Evolutionary conservation across 1,140 invertebrate species (phyloP).

Genomic region (Metaphire vulgaris): DNA sequence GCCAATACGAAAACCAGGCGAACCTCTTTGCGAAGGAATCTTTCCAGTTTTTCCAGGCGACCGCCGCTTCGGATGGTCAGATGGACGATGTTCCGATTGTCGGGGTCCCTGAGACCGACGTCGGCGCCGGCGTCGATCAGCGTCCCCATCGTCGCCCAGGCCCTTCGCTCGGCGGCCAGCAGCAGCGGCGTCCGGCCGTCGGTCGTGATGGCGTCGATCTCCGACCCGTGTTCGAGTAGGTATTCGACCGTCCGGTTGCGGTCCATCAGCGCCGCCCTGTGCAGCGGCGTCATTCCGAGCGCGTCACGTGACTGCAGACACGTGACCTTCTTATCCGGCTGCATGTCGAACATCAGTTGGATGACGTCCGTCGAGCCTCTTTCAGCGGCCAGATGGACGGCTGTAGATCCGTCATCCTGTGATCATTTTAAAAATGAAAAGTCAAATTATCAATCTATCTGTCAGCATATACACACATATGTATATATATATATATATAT

Average conservation of each 20-base stretch:
- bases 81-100: slow-evolving; percentile 71
- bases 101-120: slow-evolving; percentile 68
- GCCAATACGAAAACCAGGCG: no score
- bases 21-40: no score
- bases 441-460: no score
- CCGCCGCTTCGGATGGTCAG: slow-evolving; percentile 69
- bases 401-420: no score
- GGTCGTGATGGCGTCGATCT: slow-evolving; percentile 70
- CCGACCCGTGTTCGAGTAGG: slow-evolving; percentile 66
- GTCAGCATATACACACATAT: no score
- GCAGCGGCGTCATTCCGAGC: slow-evolving; percentile 78
- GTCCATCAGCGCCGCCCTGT: slow-evolving; percentile 83
- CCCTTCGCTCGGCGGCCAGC: slow-evolving; percentile 61
- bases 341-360: slow-evolving; percentile 70
- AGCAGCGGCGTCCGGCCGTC: slow-evolving; percentile 71
- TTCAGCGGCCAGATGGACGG: no score
- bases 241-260: slow-evolving; percentile 73
- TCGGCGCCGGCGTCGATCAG: slow-evolving; percentile 67
- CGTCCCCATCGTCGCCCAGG: slow-evolving; percentile 70
- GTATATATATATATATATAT: no score
- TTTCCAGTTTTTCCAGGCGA: background rate
- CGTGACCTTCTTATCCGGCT: slow-evolving; percentile 54
- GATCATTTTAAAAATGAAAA: no score
- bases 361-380: no score
- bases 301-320: slow-evolving; percentile 66